These are phyloP conservation scores for Struthidea cinerea DNA, from an alignment of 2,113 vertebrate species.

Conservation along the genomic window DNA sequence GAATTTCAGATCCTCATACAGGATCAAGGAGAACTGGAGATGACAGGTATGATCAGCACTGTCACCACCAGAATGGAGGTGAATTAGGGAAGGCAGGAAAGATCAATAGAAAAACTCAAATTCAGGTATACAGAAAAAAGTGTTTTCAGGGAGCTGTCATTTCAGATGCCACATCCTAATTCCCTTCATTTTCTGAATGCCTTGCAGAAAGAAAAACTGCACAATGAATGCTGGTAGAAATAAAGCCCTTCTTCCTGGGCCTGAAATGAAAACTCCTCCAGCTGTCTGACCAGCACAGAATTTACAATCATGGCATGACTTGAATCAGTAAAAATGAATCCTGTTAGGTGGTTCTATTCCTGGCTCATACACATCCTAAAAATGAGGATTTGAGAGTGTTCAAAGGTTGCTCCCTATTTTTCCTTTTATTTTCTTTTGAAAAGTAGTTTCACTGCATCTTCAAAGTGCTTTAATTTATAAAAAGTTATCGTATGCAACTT, in stretches of 20 bases:
- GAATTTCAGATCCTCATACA: background rate
- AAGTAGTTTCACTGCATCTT: background rate
- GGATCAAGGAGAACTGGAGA: background rate
- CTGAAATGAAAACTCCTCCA: conserved; percentile 29
- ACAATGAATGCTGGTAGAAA: background rate
- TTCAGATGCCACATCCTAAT: conserved; percentile 20
- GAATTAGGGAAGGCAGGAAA: background rate
- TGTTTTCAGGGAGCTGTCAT: background rate
- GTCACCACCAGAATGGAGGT: background rate
- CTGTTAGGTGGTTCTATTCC: background rate
- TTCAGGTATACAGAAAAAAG: background rate
- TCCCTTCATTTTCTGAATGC: conserved; percentile 31
- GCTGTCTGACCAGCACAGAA: conserved; percentile 20
- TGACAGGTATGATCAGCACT: background rate
- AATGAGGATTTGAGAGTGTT: background rate
- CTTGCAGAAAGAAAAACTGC: conserved; percentile 12
- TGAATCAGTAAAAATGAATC: conserved; percentile 20
- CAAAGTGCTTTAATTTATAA: conserved; percentile 12
- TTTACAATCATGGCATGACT: conserved; percentile 25
- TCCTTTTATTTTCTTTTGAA: background rate
- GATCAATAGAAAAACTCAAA: background rate
- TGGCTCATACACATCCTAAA: background rate
- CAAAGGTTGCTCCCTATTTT: background rate
- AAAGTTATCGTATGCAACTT: background rate
- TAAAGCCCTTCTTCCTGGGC: background rate